phyloP scores from a whole-genome alignment of 2,797 vertebrate species.

The Eremophila alpestris region DNA sequence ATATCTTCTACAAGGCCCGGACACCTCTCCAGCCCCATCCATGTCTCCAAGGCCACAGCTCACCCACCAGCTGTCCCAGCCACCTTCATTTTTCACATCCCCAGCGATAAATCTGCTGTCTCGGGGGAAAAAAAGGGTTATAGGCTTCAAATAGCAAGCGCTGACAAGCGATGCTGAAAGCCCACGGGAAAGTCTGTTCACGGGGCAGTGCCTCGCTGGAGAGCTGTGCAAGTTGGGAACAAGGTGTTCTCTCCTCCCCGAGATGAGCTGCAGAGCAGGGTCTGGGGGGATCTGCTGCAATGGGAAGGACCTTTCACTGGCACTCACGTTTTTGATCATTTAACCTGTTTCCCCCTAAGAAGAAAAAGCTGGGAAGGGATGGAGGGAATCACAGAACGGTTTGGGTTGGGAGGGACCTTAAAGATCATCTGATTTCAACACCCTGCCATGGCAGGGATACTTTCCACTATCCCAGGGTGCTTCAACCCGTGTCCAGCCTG shows the following conservation, averaged over 20 bases:
- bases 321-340: not conserved
- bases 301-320: not conserved
- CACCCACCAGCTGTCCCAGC: not conserved
- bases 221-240: not conserved
- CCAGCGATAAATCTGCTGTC: not conserved
- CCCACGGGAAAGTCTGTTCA: not conserved
- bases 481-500: not conserved
- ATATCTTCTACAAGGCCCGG: not conserved
- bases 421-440: not conserved
- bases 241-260: not conserved
- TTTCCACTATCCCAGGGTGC: fast-evolving
- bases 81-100: not conserved
- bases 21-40: not conserved
- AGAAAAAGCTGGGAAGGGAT: not conserved
- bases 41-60: not conserved
- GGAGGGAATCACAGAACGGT: not conserved
- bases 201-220: not conserved
- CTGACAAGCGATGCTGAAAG: not conserved
- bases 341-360: not conserved
- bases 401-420: not conserved
- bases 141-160: slow-evolving; percentile 1
- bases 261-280: not conserved
- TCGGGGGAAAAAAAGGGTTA: not conserved
- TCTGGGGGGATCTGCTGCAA: not conserved
- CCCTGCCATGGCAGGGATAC: not conserved